These are phyloP conservation scores for Sebastes glaucus DNA, from an alignment of 2,797 vertebrate species.

Conservation along the genomic window DNA sequence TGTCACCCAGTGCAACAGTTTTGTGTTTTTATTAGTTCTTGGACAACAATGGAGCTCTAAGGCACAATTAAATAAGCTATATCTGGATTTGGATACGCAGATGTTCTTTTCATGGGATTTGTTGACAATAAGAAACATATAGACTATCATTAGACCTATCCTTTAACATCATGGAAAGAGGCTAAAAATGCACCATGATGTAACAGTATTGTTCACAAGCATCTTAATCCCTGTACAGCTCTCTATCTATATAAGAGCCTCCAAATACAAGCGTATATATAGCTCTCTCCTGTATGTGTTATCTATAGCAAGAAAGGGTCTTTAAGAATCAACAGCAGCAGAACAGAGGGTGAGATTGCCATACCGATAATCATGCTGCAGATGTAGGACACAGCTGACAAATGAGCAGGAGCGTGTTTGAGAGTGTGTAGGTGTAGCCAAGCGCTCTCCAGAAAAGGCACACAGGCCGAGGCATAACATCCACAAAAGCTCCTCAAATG, in stretches of 20 bases:
- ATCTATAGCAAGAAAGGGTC: slow-evolving; percentile 2
- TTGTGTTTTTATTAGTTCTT: background rate
- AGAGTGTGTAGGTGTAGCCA: slow-evolving; percentile 69
- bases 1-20: background rate
- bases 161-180: background rate
- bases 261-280: background rate
- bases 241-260: background rate
- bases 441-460: slow-evolving; percentile 54
- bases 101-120: background rate
- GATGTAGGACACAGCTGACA: slow-evolving; percentile 62
- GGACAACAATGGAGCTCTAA: background rate
- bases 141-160: background rate
- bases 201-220: background rate
- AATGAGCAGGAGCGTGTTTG: slow-evolving; percentile 63
- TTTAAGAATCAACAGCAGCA: slow-evolving; percentile 20
- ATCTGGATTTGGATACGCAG: background rate
- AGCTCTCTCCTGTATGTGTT: background rate
- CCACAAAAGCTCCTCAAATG: slow-evolving; percentile 69
- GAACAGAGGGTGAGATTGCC: slow-evolving; percentile 25
- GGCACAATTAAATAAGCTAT: background rate
- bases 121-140: background rate
- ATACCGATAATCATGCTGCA: slow-evolving; percentile 44
- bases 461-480: slow-evolving; percentile 57
- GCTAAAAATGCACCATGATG: background rate
- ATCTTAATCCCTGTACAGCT: background rate